Evolutionary conservation across 2,888 invertebrate genomes (phyloP), one percentile per base, ranked within the genome.

Genomic region (Ferdinandea cuprea): DNA sequence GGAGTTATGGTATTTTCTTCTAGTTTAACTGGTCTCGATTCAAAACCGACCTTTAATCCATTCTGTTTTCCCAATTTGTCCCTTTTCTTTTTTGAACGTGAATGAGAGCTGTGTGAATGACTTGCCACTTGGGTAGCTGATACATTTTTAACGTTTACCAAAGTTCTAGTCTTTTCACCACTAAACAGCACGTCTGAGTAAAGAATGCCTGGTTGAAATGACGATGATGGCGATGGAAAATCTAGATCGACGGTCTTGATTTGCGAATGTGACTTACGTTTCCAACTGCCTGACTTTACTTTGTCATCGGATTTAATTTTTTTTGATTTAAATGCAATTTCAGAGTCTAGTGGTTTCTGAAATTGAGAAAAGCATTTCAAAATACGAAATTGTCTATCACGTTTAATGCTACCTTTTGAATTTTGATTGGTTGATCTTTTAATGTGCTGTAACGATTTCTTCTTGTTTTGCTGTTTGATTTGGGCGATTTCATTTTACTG

Each of bases 121-220:
- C 37, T 54, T 0, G 17, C 21, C 1, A 17, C 61, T 35, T 68
- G 61, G 1, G 40, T n/a, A 2, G 78, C 71, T 17, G 81, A 59
- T 7, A 76, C 11, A 21, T 37, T 25, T 25, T 50, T 63, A 0
- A 78, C 32, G 30, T 58, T 83, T 1, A 73, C 63, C 7, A 56
- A 25, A 1, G 72, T 58, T 6, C 48, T 68, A 3, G 56, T 28
- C 8, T 63, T 78, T 21, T 72, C 72, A 0, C 72, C 73, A 46
- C 6, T 78, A 32, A 83, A 77, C 9, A 83, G 32, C 0, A 83
- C 78, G 9, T 83, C 78, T 0, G 83, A 83, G 13, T 83, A 83
- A 7, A 72, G 28, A 50, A 68, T 42, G n/a, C 58, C 58, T 8
- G 83, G 63, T 21, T 30, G 42, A 15, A 42, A 68, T 63, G 77